phyloP scores from a whole-genome alignment of 2,888 invertebrate genomes.

The Aphidoletes aphidimyza region DNA sequence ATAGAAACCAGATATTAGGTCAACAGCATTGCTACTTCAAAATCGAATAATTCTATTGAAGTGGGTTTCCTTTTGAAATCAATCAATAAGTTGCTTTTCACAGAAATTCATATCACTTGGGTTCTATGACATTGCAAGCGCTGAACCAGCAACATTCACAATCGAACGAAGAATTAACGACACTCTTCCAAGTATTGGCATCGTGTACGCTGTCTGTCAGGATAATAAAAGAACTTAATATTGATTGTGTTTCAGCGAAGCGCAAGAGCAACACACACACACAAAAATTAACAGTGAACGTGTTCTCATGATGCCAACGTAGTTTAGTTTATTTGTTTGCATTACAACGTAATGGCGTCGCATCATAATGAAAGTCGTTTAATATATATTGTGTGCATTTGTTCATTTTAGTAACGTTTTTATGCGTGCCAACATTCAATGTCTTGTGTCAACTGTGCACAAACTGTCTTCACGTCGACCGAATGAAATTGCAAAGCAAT shows the following conservation, averaged over 20 bases:
- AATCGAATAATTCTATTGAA: constrained; percentile 7
- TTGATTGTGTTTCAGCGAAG: constrained; percentile 41
- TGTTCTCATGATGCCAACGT: constrained; percentile 20
- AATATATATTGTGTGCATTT: constrained; percentile 43
- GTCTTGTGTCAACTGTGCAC: not conserved
- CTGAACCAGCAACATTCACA: not conserved
- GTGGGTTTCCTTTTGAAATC: not conserved
- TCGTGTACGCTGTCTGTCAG: not conserved
- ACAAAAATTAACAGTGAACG: constrained; percentile 45
- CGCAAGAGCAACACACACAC: not conserved
- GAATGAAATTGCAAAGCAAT: not conserved
- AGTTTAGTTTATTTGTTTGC: constrained; percentile 30
- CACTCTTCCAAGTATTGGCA: not conserved
- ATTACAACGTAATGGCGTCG: constrained; percentile 3
- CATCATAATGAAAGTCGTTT: constrained; percentile 23
- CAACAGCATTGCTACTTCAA: constrained; percentile 8
- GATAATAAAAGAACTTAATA: constrained; percentile 36
- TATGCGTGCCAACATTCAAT: constrained; percentile 15
- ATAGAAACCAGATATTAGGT: constrained; percentile 22
- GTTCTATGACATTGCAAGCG: constrained; percentile 22
- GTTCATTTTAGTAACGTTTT: not conserved
- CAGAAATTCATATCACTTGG: not conserved
- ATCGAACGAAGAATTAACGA: not conserved
- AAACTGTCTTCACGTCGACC: not conserved
- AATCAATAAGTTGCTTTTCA: constrained; percentile 14